Percentiles rank a stretch among this genome's conserved stretches.
These are phyloP conservation scores for Microcebus griseorufus DNA, from an alignment of 2,113 vertebrate genomes.

Conservation along the genomic window DNA sequence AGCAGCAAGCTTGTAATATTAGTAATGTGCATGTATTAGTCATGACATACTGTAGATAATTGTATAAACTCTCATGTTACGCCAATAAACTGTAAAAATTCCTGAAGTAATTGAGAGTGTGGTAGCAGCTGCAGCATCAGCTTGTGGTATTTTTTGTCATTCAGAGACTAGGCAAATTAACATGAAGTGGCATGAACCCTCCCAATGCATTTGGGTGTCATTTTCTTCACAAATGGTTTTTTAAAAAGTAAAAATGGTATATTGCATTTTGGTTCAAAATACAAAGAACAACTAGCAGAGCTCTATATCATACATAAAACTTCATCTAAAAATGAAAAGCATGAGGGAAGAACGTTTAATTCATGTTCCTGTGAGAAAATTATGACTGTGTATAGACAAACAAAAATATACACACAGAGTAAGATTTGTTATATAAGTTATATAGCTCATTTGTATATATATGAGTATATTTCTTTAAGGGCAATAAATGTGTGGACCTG, in stretches of 20 bases:
- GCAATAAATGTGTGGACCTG: background rate
- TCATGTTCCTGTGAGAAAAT: background rate
- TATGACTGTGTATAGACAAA: background rate
- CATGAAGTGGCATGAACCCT: background rate
- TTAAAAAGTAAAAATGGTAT: background rate
- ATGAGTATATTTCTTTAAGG: slow-evolving; percentile 28
- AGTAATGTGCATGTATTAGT: slow-evolving; percentile 62
- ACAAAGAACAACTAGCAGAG: background rate
- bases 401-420: background rate
- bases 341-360: background rate
- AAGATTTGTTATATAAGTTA: background rate
- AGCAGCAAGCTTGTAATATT: slow-evolving; percentile 42
- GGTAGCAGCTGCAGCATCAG: slow-evolving; percentile 41
- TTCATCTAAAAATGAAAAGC: slow-evolving; percentile 56
- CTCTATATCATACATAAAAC: background rate
- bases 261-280: slow-evolving; percentile 7
- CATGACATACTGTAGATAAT: slow-evolving; percentile 66
- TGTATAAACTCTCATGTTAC: slow-evolving; percentile 49
- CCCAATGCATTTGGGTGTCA: background rate
- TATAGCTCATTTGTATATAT: slow-evolving; percentile 7
- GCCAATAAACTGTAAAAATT: slow-evolving; percentile 62
- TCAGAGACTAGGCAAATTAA: background rate
- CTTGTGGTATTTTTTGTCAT: background rate
- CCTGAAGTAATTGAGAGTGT: slow-evolving; percentile 64
- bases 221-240: slow-evolving; percentile 45